These are phyloP conservation scores for Bufo bufo DNA, from an alignment of 2,113 vertebrate species.

Conservation along the genomic window DNA sequence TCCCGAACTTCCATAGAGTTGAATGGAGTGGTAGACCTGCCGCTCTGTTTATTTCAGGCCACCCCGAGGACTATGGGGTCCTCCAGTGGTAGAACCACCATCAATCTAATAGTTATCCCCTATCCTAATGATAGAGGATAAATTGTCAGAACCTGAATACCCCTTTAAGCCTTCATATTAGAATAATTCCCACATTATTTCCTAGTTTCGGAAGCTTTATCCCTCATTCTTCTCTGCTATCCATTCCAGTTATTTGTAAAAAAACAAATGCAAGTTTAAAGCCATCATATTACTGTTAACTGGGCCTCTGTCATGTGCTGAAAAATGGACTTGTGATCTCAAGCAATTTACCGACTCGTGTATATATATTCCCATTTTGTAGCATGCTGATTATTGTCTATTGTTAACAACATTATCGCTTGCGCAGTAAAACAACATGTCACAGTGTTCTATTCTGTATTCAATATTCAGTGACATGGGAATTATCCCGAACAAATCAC, in stretches of 20 bases:
- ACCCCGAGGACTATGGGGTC: no score
- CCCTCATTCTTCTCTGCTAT: background rate
- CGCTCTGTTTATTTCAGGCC: no score
- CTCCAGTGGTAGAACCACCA: no score
- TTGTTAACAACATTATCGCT: constrained; percentile 18
- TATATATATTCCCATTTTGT: constrained; percentile 20
- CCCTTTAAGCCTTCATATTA: background rate
- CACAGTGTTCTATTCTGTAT: background rate
- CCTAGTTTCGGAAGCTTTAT: background rate
- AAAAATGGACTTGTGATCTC: constrained; percentile 1
- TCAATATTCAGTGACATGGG: background rate
- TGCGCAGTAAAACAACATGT: constrained; percentile 25
- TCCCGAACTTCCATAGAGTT: no score
- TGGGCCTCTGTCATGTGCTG: background rate
- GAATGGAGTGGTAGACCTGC: no score
- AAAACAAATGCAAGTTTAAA: background rate
- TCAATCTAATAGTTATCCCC: no score
- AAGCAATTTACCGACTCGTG: background rate
- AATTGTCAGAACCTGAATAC: no score
- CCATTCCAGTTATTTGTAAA: background rate
- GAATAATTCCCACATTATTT: background rate
- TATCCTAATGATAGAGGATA: no score
- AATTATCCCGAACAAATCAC: background rate
- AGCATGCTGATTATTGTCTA: constrained; percentile 28
- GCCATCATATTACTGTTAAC: background rate